Conservation (phyloP, 2,113 vertebrate genomes). For the Fukomys damarensis region DNA sequence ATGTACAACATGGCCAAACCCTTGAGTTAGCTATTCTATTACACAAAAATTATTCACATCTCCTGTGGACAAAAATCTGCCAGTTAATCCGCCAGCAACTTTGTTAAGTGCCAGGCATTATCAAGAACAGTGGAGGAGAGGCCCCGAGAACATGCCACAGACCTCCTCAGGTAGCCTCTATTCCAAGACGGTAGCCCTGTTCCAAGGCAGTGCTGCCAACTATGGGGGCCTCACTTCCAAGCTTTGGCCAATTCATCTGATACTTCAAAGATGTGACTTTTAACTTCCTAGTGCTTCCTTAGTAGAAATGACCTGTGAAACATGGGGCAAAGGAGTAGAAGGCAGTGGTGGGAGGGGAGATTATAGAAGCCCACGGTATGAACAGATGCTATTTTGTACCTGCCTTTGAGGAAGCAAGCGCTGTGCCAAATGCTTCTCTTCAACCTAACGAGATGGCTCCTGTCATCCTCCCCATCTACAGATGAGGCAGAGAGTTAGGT, state of each 20-base stretch:
- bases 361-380: too few species aligned
- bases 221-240: not conserved
- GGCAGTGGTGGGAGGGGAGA: not conserved
- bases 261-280: not conserved
- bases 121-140: not conserved
- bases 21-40: not conserved
- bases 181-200: not conserved
- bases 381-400: not conserved
- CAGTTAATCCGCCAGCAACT: not conserved
- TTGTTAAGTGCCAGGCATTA: not conserved
- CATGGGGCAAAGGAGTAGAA: not conserved
- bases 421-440: not conserved
- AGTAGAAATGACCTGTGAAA: not conserved
- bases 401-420: not conserved
- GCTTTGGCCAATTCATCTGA: not conserved
- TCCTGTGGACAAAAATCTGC: not conserved
- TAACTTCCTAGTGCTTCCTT: not conserved
- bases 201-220: not conserved
- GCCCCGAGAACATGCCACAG: too few species aligned
- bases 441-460: not conserved
- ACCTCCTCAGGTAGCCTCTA: not conserved
- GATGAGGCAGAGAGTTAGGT: not conserved
- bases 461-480: not conserved
- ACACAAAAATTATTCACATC: not conserved
- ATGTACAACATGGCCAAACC: not conserved